These are phyloP conservation scores for Cololabis saira DNA, from an alignment of 2,113 vertebrate genomes.

Conservation along the genomic window DNA sequence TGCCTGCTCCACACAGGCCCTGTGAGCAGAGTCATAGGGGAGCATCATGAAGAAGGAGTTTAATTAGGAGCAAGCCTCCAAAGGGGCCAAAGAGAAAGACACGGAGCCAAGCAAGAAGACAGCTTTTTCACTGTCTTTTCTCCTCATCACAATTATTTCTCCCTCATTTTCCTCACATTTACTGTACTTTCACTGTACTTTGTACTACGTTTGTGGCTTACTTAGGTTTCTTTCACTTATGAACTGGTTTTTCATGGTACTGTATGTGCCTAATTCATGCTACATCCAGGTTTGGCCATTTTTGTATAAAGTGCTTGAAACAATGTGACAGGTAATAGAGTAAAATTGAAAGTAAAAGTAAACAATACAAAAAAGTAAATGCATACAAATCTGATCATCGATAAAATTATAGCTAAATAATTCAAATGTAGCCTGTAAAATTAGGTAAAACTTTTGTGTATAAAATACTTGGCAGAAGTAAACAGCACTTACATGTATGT, in stretches of 20 bases:
- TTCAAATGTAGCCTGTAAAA: too few relatives aligned
- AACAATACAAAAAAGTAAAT: background rate
- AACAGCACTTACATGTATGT: slow-evolving; percentile 44
- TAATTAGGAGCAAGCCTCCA: slow-evolving; percentile 85
- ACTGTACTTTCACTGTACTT: slow-evolving; percentile 17
- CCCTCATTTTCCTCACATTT: slow-evolving; percentile 23
- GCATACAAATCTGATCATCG: too few relatives aligned
- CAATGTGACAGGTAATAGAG: background rate
- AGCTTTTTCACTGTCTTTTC: slow-evolving; percentile 55
- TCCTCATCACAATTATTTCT: slow-evolving; percentile 38
- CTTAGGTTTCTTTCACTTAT: background rate
- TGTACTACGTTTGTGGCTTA: background rate
- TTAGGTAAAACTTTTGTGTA: slow-evolving; percentile 5
- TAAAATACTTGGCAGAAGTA: slow-evolving; percentile 38
- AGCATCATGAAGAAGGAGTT: slow-evolving; percentile 82
- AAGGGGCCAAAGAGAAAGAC: slow-evolving; percentile 76
- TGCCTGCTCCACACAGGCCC: slow-evolving; percentile 74
- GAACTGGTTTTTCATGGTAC: background rate
- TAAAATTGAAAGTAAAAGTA: background rate
- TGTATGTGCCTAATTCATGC: background rate
- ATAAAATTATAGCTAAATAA: too few relatives aligned
- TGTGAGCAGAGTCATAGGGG: slow-evolving; percentile 81
- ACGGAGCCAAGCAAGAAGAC: slow-evolving; percentile 66
- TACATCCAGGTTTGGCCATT: slow-evolving; percentile 7
- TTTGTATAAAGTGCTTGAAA: background rate